These are phyloP conservation scores for Cephus pygmeus DNA, from an alignment of 2,888 invertebrate species.

Conservation along the genomic window DNA sequence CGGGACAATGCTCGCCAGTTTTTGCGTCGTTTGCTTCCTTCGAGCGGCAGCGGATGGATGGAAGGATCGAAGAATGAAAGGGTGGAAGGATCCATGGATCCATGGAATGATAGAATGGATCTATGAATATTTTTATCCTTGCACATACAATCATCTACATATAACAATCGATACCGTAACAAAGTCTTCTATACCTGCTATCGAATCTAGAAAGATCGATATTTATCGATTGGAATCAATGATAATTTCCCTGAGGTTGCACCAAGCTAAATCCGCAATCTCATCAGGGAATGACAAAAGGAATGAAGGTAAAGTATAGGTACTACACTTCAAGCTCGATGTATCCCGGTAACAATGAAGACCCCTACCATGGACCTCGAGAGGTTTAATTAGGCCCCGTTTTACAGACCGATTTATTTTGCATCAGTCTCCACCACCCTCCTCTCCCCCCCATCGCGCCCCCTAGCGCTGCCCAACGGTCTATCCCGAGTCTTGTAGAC, in stretches of 20 bases:
- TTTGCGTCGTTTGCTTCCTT: conserved; percentile 62
- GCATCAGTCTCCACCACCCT: neutral
- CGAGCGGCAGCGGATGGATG: conserved; percentile 39
- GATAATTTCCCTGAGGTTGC: neutral
- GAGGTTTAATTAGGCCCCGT: neutral
- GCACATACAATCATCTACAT: neutral
- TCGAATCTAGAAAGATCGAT: neutral
- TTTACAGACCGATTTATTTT: neutral
- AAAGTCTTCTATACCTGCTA: neutral
- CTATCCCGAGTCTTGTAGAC: neutral
- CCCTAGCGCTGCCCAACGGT: neutral
- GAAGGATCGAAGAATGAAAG: conserved; percentile 31
- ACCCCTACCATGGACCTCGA: neutral
- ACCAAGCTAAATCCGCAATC: neutral
- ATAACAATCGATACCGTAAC: neutral
- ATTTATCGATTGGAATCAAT: neutral
- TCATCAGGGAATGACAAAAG: neutral
- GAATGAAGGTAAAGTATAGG: neutral
- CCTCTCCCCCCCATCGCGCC: neutral
- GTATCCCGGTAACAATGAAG: neutral
- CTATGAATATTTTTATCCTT: neutral
- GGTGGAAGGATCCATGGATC: neutral
- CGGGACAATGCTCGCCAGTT: conserved; percentile 53
- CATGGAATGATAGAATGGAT: neutral
- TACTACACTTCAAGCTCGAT: neutral